Evolutionary conservation across 2,797 vertebrate genomes (phyloP), one percentile per base, ranked within the genome.

Genomic region (Sparidentex hasta): DNA sequence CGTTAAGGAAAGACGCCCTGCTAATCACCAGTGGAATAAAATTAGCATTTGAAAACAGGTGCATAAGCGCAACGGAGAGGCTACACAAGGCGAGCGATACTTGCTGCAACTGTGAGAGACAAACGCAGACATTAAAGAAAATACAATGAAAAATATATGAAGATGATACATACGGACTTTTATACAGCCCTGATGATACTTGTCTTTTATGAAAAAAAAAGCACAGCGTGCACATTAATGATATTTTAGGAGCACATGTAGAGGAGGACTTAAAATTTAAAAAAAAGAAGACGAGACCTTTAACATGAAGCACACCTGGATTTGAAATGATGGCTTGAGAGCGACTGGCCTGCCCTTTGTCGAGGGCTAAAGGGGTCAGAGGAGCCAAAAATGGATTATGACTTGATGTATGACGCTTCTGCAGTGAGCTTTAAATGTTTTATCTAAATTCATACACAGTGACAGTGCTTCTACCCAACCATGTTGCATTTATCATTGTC

Each of bases 391-490:
- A 71, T 52, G 78, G 88, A 84, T 88, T 88, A 90, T 87, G 88
- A 87, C 59, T 74, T 90, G 87, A 92, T 88, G 83, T 88, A 89
- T 78, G 87, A 86, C 1, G 74, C 67, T 21, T 76, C 78, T n/a
- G 82, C 71, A 5, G 27, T 64, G 55, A 91, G 87, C 85, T 86
- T 88, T 93, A 91, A 92, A 90, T 68, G 81, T 90, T 87, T 92
- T 91, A 92, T 93, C 90, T 90, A 88, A 91, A 91, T 92, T 91
- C 90, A 87, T 82, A 81, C 85, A 82, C 80, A 85, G 74, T 81
- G 89, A 76, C 87, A 47, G 46, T 11, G 62, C 78, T 27, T 80
- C 77, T 82, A 54, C 55, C n/a, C 67, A 86, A 50, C 83, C 86
- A 75, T 80, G 85, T 83, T 81, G 73, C 65, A 56, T 90, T 88